Conservation (phyloP, 2,113 vertebrate genomes). For the Varanus komodoensis region DNA sequence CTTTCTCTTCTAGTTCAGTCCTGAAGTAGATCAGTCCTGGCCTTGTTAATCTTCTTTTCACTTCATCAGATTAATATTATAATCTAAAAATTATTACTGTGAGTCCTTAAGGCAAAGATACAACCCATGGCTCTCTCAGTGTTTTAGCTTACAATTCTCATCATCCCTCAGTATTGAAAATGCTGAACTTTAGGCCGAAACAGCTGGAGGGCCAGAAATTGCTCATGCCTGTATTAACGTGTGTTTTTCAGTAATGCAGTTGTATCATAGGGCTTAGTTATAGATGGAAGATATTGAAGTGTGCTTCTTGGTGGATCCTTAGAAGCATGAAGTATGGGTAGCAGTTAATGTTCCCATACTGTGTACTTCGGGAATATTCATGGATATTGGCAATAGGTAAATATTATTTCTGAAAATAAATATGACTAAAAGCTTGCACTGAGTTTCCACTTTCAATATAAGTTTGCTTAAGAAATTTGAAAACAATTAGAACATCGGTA, state of each 20-base stretch:
- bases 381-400: background rate
- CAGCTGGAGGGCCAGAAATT: too few species aligned
- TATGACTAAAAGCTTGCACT: background rate
- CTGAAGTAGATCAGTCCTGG: background rate
- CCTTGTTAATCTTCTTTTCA: background rate
- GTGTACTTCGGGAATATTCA: background rate
- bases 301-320: background rate
- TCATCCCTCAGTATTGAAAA: too few species aligned
- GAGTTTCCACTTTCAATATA: background rate
- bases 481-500: background rate
- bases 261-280: background rate
- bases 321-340: background rate
- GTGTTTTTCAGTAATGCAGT: background rate
- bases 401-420: background rate
- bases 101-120: too few species aligned
- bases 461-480: background rate
- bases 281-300: background rate
- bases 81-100: background rate
- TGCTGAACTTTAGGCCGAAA: too few species aligned
- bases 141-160: too few species aligned
- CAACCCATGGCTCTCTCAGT: too few species aligned
- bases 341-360: background rate
- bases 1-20: background rate
- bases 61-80: background rate
- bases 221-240: too few species aligned